phyloP scores from a whole-genome alignment of 2,888 invertebrate species.

The Pammene aurita region DNA sequence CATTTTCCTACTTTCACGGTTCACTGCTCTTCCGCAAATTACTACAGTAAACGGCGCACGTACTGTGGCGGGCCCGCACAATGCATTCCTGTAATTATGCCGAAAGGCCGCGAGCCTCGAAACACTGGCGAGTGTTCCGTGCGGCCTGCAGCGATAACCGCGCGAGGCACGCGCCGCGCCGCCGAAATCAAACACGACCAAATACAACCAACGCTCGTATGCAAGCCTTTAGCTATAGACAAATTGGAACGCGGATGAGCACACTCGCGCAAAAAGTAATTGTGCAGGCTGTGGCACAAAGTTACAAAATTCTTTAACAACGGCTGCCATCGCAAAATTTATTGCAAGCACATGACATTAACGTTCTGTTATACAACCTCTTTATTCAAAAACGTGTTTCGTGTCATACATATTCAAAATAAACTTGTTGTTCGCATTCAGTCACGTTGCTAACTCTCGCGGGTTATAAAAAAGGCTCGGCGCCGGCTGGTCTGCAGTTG shows the following conservation, averaged over 20 bases:
- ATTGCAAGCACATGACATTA: conserved; percentile 30
- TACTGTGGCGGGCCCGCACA: conserved; percentile 64
- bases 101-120: conserved; percentile 62
- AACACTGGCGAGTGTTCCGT: conserved; percentile 49
- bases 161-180: conserved; percentile 23
- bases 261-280: conserved; percentile 64
- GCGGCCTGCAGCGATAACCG: conserved; percentile 16
- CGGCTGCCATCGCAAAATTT: conserved; percentile 50
- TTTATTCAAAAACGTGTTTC: conserved; percentile 6
- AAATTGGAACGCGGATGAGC: conserved; percentile 61
- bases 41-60: conserved; percentile 65
- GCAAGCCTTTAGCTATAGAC: conserved; percentile 64
- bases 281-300: conserved; percentile 62
- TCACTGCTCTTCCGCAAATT: conserved; percentile 67
- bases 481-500: conserved; percentile 17
- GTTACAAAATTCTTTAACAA: conserved; percentile 60
- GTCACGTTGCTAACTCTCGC: not conserved
- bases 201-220: conserved; percentile 59
- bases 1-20: conserved; percentile 59
- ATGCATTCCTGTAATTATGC: conserved; percentile 78
- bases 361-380: conserved; percentile 10
- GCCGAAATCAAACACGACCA: conserved; percentile 56
- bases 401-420: not conserved
- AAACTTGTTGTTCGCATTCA: conserved; percentile 2
- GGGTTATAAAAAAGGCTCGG: conserved; percentile 12